Evolutionary conservation across 2,113 vertebrate species (phyloP).

Genomic region (Tetrao urogallus): DNA sequence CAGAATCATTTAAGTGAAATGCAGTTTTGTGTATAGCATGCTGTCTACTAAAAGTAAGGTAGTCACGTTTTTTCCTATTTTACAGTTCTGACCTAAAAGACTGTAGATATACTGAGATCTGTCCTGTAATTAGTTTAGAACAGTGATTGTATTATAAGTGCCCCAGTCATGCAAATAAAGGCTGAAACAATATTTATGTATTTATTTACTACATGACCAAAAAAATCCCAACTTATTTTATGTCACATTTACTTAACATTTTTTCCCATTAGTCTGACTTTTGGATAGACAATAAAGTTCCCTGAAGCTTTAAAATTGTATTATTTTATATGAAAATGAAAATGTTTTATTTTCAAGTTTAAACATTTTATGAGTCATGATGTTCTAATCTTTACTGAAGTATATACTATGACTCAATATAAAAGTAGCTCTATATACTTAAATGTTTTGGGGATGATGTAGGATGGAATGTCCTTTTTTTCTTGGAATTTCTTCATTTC

Average conservation of each 20-base stretch:
- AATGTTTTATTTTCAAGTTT: not conserved
- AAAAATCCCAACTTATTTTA: not conserved
- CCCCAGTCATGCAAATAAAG: not conserved
- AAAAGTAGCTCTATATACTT: not conserved
- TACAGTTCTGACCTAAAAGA: not conserved
- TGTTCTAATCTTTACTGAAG: not conserved
- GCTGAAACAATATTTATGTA: not conserved
- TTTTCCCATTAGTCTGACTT: not conserved
- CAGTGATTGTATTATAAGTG: not conserved
- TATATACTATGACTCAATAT: accelerated
- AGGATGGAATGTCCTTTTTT: not conserved
- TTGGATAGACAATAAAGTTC: not conserved
- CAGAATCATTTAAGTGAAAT: not conserved
- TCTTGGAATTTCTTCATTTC: not conserved
- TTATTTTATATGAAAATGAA: not conserved
- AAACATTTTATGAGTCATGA: not conserved
- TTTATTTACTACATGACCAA: not conserved
- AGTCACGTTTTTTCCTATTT: not conserved
- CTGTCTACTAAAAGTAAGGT: not conserved
- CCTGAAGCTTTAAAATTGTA: not conserved
- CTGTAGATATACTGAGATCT: not conserved
- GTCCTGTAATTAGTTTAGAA: conserved; percentile 6
- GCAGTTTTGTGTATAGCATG: not conserved
- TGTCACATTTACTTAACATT: not conserved
- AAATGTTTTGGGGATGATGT: not conserved